These are phyloP conservation scores for Leptopilina boulardi DNA, from an alignment of 1,140 invertebrate species.

Conservation along the genomic window DNA sequence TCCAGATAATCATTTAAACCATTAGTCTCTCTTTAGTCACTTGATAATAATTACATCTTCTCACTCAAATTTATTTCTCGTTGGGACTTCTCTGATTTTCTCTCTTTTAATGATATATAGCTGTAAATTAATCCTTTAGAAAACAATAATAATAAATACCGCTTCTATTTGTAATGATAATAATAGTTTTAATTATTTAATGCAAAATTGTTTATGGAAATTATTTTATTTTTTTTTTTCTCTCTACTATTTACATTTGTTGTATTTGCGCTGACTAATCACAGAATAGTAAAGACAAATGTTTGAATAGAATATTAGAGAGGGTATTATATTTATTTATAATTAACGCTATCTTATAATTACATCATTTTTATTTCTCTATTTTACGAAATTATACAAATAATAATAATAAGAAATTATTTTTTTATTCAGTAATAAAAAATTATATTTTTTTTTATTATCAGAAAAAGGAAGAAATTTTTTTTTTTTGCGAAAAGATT, in stretches of 20 bases:
- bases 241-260: no score
- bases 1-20: constrained; percentile 30
- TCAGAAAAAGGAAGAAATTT: no score
- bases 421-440: no score
- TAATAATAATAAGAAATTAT: no score
- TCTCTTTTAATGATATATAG: background rate
- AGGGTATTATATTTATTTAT: constrained; percentile 59
- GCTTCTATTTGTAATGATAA: background rate
- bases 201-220: background rate
- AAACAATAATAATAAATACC: background rate
- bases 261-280: no score
- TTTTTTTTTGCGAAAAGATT: no score
- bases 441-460: no score
- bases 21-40: constrained; percentile 13
- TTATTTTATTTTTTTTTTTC: no score
- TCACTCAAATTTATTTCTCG: background rate
- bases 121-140: background rate
- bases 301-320: constrained; percentile 62
- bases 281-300: constrained; percentile 67
- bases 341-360: constrained; percentile 62
- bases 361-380: no score
- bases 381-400: no score
- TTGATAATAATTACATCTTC: constrained; percentile 17
- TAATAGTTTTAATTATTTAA: no score
- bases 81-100: constrained; percentile 4